Base-by-base conservation (phyloP, 2,888 invertebrate genomes). In the Zhengitettix transpicula region DNA sequence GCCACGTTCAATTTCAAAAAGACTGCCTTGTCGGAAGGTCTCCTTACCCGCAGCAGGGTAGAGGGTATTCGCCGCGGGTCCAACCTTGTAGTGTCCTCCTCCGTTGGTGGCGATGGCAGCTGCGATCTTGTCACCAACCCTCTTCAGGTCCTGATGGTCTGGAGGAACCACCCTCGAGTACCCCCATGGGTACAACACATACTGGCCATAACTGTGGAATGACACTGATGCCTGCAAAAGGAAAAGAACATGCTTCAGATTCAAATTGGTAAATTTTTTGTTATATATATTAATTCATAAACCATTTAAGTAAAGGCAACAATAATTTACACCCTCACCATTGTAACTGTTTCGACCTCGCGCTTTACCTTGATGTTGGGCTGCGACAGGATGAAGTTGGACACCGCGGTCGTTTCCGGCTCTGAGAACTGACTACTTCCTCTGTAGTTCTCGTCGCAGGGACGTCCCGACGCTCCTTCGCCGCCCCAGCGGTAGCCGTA, bases 401-500 rank as follows among this genome's bases (percentile, higher is more conserved):
- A 72, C 40, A 84, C 75, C 40, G 90, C 86, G 63, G 75, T 73
- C 0, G 89, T 86, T 75, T 95, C 94, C 0, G 88, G 88, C 73
- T 95, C 94, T 0, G 93, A 93, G 71, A 92, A 91, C 0, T 90
- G 81, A 57, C 78, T 77, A 0, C 81, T 74, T 14, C 95, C 95
- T 52, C 87, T 82, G 69, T 81, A 94, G 40, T 85, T 89, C 66
- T 92, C 88, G 17, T 83, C 80, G 66, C 93, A 93, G 0, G 89
- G 88, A 69, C 89, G 83, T 53, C 80, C 82, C 15, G 91, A 90
- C 1, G 90, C 85, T 0, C 94, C 94, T 67, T 83, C 80, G 58
- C 89, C 87, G 52, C 88, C 90, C 91, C 91, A 95, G 58, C 87
- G 83, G 67, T 85, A 87, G 61, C 89, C 89, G 70, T 89, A 94